Evolutionary conservation across 1,140 invertebrate species (phyloP).

Genomic region (Diabrotica virgifera): DNA sequence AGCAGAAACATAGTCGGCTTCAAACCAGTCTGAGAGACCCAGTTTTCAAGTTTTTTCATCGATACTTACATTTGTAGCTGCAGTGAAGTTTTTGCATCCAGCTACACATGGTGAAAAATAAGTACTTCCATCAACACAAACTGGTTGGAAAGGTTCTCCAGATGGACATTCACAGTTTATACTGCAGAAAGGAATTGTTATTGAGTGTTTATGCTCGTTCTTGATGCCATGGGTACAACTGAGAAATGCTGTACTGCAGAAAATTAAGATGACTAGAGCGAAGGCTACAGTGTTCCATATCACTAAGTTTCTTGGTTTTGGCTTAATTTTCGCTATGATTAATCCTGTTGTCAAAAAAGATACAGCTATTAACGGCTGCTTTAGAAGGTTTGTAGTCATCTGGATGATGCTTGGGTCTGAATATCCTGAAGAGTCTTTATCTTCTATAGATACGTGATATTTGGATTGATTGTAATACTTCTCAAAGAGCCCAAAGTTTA

Average conservation of each 20-base stretch:
- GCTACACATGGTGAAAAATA: conserved; percentile 72
- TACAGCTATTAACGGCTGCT: conserved; percentile 60
- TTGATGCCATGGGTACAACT: conserved; percentile 50
- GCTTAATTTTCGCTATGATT: conserved; percentile 58
- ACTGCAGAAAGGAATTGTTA: conserved; percentile 58
- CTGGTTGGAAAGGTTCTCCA: conserved; percentile 61
- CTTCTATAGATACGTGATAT: conserved; percentile 44
- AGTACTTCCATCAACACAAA: conserved; percentile 58
- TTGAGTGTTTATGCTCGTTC: conserved; percentile 45
- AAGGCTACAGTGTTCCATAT: conserved; percentile 26
- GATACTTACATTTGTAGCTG: conserved; percentile 1
- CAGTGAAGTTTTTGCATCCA: conserved; percentile 52
- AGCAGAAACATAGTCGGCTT: no score
- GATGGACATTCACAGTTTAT: conserved; percentile 59
- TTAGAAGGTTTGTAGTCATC: conserved; percentile 54
- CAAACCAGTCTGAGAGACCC: no score
- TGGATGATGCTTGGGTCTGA: conserved; percentile 55
- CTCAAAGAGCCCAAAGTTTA: conserved; percentile 57
- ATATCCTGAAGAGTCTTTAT: conserved; percentile 50
- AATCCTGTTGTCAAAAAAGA: conserved; percentile 60
- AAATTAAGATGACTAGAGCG: conserved; percentile 55
- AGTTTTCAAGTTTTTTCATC: no score
- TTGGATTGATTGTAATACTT: conserved; percentile 58
- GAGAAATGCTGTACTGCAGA: conserved; percentile 56
- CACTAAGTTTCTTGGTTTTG: conserved; percentile 53